A percentile compares a stretch with the other conserved stretches of the same genome.
These are phyloP conservation scores for Sander lucioperca DNA, from an alignment of 2,113 vertebrate species.

Conservation along the genomic window DNA sequence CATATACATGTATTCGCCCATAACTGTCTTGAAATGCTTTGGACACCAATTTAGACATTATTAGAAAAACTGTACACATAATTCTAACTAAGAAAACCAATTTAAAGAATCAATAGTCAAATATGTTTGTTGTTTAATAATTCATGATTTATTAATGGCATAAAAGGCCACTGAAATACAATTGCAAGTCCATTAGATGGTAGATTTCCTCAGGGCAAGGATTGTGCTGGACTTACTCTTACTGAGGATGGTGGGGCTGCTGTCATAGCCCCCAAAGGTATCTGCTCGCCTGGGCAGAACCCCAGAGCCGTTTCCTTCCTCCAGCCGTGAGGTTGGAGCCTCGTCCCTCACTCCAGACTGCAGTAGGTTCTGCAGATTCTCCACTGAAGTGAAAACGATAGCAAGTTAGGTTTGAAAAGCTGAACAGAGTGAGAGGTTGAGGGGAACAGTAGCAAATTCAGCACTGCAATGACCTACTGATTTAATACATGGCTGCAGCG, in stretches of 20 bases:
- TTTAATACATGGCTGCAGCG: neutral
- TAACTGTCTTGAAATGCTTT: neutral
- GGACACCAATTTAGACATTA: neutral
- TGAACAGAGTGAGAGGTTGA: neutral
- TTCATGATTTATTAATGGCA: conserved; percentile 29
- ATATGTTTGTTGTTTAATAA: conserved; percentile 7
- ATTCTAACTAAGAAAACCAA: conserved; percentile 17
- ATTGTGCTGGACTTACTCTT: conserved; percentile 85
- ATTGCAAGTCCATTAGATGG: conserved; percentile 22
- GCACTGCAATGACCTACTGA: neutral
- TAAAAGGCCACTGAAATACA: conserved; percentile 18
- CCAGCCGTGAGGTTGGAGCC: conserved; percentile 54
- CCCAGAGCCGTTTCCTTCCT: conserved; percentile 75
- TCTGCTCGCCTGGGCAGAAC: conserved; percentile 86
- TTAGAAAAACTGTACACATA: neutral
- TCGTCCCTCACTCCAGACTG: conserved; percentile 79
- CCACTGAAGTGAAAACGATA: conserved; percentile 80
- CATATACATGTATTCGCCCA: neutral
- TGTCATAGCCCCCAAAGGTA: conserved; percentile 92
- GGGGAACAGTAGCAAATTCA: neutral
- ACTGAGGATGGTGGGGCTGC: conserved; percentile 69
- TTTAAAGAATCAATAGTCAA: conserved; percentile 7
- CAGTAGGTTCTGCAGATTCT: conserved; percentile 91
- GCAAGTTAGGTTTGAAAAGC: neutral
- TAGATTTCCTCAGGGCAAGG: conserved; percentile 17